Percentiles rank a stretch among this genome's conserved stretches.
These are phyloP conservation scores for Luehdorfia chinensis DNA, from an alignment of 1,140 invertebrate genomes.

Conservation along the genomic window DNA sequence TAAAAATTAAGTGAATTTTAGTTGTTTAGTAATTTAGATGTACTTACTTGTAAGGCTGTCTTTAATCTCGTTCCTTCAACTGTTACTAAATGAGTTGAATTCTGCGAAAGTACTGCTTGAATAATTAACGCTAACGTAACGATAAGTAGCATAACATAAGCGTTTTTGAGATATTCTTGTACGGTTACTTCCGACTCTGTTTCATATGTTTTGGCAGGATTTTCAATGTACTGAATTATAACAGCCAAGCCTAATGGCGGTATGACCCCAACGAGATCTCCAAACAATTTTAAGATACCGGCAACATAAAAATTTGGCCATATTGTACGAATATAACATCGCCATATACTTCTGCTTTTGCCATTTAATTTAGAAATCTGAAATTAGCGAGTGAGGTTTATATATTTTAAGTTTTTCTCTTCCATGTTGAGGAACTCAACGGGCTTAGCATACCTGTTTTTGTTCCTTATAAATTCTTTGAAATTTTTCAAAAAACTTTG, in stretches of 20 bases:
- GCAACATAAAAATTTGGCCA: slow-evolving; percentile 85
- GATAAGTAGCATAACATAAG: slow-evolving; percentile 86
- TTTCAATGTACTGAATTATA: slow-evolving; percentile 83
- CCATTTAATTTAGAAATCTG: slow-evolving; percentile 36
- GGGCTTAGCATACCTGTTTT: slow-evolving; percentile 55
- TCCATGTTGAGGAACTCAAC: no score
- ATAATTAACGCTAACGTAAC: slow-evolving; percentile 85
- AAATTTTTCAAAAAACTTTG: slow-evolving; percentile 77
- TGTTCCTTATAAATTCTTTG: slow-evolving; percentile 68
- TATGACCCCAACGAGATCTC: slow-evolving; percentile 86
- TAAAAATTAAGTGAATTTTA: not conserved
- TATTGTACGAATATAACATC: slow-evolving; percentile 82
- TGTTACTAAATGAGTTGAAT: slow-evolving; percentile 88
- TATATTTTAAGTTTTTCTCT: not conserved
- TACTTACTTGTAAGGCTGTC: slow-evolving; percentile 85
- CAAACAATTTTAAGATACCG: slow-evolving; percentile 85
- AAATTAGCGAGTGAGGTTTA: slow-evolving; percentile 20
- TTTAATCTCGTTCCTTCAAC: slow-evolving; percentile 89
- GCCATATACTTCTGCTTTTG: slow-evolving; percentile 72
- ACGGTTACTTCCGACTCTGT: slow-evolving; percentile 40
- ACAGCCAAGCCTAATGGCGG: slow-evolving; percentile 86
- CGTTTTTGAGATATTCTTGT: slow-evolving; percentile 84
- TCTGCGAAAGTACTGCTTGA: slow-evolving; percentile 90
- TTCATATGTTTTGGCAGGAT: slow-evolving; percentile 27
- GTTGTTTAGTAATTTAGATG: slow-evolving; percentile 2